Evolutionary conservation across 1,140 invertebrate genomes (phyloP).

Genomic region (Dendrolimus punctatus): DNA sequence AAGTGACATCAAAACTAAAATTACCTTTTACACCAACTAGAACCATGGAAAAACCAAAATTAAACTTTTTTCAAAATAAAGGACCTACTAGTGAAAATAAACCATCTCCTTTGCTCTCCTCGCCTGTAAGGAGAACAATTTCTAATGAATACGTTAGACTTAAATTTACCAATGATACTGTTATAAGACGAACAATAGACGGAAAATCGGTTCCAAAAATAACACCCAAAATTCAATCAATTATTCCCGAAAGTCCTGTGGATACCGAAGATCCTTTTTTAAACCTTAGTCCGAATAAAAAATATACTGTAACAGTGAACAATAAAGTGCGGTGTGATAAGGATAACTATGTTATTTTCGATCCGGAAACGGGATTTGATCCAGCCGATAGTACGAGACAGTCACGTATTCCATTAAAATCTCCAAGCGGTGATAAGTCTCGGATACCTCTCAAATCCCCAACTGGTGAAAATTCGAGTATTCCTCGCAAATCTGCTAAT

Average conservation of each 20-base stretch:
- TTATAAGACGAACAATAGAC: slow-evolving; percentile 50
- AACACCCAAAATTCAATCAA: slow-evolving; percentile 64
- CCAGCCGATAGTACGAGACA: slow-evolving; percentile 25
- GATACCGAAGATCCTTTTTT: slow-evolving; percentile 61
- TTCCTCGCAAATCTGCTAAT: slow-evolving; percentile 42
- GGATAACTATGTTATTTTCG: slow-evolving; percentile 69
- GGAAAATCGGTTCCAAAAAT: slow-evolving; percentile 60
- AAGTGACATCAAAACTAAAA: slow-evolving; percentile 51
- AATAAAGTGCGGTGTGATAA: slow-evolving; percentile 68
- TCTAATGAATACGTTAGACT: slow-evolving; percentile 66
- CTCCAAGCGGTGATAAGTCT: slow-evolving; percentile 39
- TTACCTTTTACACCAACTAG: slow-evolving; percentile 59
- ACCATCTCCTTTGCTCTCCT: slow-evolving; percentile 44
- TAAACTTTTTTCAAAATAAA: slow-evolving; percentile 60
- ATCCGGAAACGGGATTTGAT: slow-evolving; percentile 63
- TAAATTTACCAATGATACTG: slow-evolving; percentile 56
- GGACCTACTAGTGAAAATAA: slow-evolving; percentile 32
- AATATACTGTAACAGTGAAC: slow-evolving; percentile 68
- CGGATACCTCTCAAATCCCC: slow-evolving; percentile 48
- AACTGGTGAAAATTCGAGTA: slow-evolving; percentile 34
- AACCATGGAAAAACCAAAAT: slow-evolving; percentile 61
- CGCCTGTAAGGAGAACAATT: slow-evolving; percentile 55
- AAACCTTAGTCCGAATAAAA: slow-evolving; percentile 69
- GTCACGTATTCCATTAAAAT: slow-evolving; percentile 34
- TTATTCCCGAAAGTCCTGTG: slow-evolving; percentile 67